These are phyloP conservation scores for Rhagologus leucostigma DNA, from an alignment of 2,113 vertebrate species.

Conservation along the genomic window DNA sequence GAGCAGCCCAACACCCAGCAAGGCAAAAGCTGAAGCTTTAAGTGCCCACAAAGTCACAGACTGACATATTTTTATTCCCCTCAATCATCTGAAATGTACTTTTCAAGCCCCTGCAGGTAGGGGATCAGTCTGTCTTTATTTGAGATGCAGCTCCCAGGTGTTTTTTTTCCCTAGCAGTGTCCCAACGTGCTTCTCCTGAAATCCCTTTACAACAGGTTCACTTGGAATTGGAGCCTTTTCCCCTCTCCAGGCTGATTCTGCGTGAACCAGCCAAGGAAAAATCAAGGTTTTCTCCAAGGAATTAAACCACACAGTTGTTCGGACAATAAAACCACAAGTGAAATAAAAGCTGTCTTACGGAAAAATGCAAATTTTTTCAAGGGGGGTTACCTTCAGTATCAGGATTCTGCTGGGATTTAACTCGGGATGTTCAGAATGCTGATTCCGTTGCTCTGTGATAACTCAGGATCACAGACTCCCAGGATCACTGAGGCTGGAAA, in stretches of 20 bases:
- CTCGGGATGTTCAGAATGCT: background rate
- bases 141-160: background rate
- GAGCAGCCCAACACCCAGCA: background rate
- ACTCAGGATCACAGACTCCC: background rate
- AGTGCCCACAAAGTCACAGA: background rate
- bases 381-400: accelerated
- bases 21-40: background rate
- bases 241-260: background rate
- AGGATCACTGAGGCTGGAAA: background rate
- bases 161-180: background rate
- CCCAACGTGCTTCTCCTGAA: background rate
- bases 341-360: background rate
- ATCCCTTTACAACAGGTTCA: background rate
- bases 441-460: background rate
- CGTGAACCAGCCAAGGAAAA: background rate
- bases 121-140: background rate
- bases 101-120: background rate
- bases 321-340: background rate
- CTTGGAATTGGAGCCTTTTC: background rate
- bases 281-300: background rate
- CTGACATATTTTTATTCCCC: background rate
- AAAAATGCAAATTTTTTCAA: background rate
- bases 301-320: background rate
- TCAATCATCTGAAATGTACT: background rate
- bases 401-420: background rate